These are phyloP conservation scores for Brachypterus glaber DNA, from an alignment of 2,888 invertebrate genomes.

Conservation along the genomic window DNA sequence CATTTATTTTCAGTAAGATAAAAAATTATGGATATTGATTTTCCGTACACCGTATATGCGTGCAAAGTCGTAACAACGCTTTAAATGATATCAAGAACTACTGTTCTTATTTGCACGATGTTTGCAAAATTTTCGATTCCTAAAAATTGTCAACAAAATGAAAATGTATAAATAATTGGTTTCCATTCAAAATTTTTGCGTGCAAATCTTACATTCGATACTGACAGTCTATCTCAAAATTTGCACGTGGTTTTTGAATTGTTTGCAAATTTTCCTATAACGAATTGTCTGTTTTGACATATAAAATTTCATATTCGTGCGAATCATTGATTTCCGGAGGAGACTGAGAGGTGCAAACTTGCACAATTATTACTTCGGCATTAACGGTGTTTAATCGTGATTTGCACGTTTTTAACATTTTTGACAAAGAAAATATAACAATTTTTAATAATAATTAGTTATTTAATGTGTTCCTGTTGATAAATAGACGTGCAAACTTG, in stretches of 20 bases:
- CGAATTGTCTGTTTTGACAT: background rate
- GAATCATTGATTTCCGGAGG: background rate
- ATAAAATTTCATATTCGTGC: background rate
- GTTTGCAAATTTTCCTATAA: conserved; percentile 2
- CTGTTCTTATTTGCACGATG: background rate
- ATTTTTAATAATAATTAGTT: no score
- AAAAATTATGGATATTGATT: background rate
- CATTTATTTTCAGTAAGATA: background rate
- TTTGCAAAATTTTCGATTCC: background rate
- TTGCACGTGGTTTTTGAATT: background rate
- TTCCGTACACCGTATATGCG: background rate
- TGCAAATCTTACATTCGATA: background rate
- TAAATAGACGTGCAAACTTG: no score
- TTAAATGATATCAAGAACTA: background rate
- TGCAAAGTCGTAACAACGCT: background rate
- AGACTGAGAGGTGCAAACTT: background rate
- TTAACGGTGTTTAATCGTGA: background rate
- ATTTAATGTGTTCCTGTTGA: no score
- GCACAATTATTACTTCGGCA: background rate
- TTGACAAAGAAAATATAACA: background rate
- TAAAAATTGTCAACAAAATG: background rate
- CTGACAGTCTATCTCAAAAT: conserved; percentile 2
- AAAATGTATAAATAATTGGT: background rate
- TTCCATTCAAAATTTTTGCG: background rate
- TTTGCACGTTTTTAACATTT: background rate